Evolutionary conservation across 2,888 invertebrate genomes (phyloP), one percentile per base, ranked within the genome.

Genomic region (Halictus quadricinctus): DNA sequence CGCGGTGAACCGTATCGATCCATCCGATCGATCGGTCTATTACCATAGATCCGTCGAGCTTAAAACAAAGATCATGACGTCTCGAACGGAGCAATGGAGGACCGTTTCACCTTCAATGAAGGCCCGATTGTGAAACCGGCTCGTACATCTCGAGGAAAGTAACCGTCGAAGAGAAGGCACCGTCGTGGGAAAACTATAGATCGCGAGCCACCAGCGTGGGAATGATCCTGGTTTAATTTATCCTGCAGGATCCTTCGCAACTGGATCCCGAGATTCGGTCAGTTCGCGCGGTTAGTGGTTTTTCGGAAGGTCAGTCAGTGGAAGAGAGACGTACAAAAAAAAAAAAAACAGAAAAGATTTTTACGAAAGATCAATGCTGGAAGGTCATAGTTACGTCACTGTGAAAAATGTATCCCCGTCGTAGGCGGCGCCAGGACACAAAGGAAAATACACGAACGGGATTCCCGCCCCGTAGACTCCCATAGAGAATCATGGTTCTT

Each of bases 401-500:
- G 84, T 75, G 83, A 80, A 84, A 83, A 88, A 90, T 90, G 88
- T 90, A 91, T 91, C 79, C 78, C 72, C 82, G 73, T 80, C 60
- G 87, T 88, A 85, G 90, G 89, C 89, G 90, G 77, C 41, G 73
- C 85, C 69, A 21, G 48, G 36, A 41, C 60, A 83, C 81, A 80
- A 87, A 88, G 84, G 87, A 86, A 89, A 87, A 88, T 86, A 89
- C 89, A 89, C 89, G 83, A 72, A 60, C 88, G 85, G 81, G 81
- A 85, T 86, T 79, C 83, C 89, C 87, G 89, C 85, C 87, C 84
- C 58, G 12, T n/a, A 58, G 58, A 58, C 58, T 58, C 58, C 58
- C 73, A 48, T 29, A 66, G 77, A 78, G 77, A 72, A 72, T 4
- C 18, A 69, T 0, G 18, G 60, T 58, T 50, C 25, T 58, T 15